phyloP scores from a whole-genome alignment of 2,888 invertebrate genomes.

The Cylloceria caligata region DNA sequence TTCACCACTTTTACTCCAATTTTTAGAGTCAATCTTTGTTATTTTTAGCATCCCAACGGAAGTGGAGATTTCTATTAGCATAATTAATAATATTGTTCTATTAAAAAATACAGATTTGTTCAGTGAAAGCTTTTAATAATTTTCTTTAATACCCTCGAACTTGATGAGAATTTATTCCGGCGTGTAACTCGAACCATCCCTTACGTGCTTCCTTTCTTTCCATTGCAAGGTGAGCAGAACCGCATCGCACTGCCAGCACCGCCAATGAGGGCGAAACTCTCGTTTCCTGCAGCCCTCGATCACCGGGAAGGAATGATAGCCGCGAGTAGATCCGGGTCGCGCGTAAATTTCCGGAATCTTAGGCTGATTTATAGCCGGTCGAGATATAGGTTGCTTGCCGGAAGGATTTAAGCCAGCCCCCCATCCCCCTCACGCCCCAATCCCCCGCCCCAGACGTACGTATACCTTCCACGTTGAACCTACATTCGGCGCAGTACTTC shows the following conservation, averaged over 20 bases:
- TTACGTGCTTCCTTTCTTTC: constrained; percentile 32
- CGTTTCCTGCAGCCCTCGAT: constrained; percentile 64
- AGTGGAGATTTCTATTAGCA: not conserved
- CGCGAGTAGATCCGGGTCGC: constrained; percentile 78
- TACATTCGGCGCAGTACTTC: constrained; percentile 19
- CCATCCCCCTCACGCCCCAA: constrained; percentile 42
- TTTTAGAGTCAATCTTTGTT: not conserved
- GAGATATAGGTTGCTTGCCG: constrained; percentile 78
- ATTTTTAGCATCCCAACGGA: not conserved
- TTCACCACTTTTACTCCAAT: too few relatives aligned
- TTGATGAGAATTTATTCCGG: not conserved
- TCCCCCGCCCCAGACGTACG: constrained; percentile 36
- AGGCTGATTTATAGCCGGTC: constrained; percentile 79
- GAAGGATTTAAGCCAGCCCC: constrained; percentile 75
- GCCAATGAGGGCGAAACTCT: constrained; percentile 42
- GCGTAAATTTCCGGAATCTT: constrained; percentile 82
- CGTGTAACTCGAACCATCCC: not conserved
- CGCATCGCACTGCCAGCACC: constrained; percentile 21
- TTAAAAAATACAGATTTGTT: not conserved
- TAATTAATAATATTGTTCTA: not conserved
- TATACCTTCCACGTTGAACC: constrained; percentile 23
- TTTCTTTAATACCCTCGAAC: not conserved
- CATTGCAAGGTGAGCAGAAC: constrained; percentile 28
- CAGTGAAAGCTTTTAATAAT: not conserved
- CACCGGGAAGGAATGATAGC: constrained; percentile 74